A percentile compares a stretch with the other conserved stretches of the same genome.
These are phyloP conservation scores for Latheticus oryzae DNA, from an alignment of 2,888 invertebrate genomes.

Conservation along the genomic window DNA sequence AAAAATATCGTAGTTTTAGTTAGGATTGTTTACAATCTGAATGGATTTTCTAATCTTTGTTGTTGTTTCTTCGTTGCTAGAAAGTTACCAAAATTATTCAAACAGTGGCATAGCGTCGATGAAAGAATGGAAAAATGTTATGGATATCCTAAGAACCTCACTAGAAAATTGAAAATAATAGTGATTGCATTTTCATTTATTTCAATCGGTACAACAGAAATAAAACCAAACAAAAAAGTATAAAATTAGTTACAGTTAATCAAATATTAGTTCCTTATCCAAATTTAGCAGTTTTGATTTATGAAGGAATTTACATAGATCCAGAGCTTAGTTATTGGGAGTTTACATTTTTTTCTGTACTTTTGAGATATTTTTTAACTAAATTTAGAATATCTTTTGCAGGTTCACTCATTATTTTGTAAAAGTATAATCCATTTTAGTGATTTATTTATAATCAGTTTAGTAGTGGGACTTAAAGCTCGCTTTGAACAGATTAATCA, in stretches of 20 bases:
- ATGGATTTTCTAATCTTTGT: constrained; percentile 1
- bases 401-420: constrained; percentile 1
- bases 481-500: constrained; percentile 11
- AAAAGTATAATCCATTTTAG: not conserved
- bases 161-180: not conserved
- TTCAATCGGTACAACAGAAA: not conserved
- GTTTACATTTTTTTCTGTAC: too few species aligned
- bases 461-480: not conserved
- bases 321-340: too few species aligned
- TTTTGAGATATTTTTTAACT: constrained; percentile 10
- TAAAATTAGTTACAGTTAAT: not conserved
- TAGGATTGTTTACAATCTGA: not conserved
- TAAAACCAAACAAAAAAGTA: too few species aligned
- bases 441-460: constrained; percentile 1
- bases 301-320: too few species aligned
- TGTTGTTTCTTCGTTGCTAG: constrained; percentile 3
- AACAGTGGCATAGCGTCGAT: constrained; percentile 1
- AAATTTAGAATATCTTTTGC: not conserved
- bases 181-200: constrained; percentile 1
- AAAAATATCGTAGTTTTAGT: too few species aligned
- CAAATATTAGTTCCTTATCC: not conserved
- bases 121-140: not conserved
- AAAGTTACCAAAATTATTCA: not conserved
- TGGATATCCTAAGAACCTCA: constrained; percentile 3
- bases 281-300: too few species aligned